phyloP scores from a whole-genome alignment of 2,888 invertebrate genomes.

The Acanthococcus lagerstroemiae region DNA sequence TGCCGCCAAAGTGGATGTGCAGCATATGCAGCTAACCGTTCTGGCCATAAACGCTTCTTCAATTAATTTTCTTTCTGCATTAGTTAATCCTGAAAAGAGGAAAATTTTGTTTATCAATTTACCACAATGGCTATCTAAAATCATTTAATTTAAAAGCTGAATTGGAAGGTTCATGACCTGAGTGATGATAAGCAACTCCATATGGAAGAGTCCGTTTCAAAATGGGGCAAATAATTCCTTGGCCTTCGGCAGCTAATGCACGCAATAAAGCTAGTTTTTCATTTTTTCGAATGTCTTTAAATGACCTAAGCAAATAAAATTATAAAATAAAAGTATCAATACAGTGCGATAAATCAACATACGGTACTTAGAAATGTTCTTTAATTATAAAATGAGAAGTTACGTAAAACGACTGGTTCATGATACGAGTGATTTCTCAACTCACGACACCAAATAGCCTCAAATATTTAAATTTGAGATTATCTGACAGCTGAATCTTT shows the following conservation, averaged over 20 bases:
- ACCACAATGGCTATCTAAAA: not conserved
- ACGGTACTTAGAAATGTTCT: too few species aligned
- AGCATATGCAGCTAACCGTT: constrained; percentile 76
- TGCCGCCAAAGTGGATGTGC: constrained; percentile 94
- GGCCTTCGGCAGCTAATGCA: constrained; percentile 57
- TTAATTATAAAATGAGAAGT: too few species aligned
- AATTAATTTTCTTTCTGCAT: constrained; percentile 71
- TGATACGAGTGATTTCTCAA: too few species aligned
- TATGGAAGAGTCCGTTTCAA: constrained; percentile 57
- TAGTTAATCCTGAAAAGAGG: constrained; percentile 53
- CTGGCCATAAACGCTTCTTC: constrained; percentile 78
- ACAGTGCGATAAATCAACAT: too few species aligned
- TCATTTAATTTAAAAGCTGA: not conserved
- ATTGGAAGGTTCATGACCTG: constrained; percentile 43
- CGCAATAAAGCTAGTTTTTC: constrained; percentile 53
- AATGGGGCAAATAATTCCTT: constrained; percentile 54
- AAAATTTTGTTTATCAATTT: not conserved
- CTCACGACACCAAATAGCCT: too few species aligned
- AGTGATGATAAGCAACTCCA: constrained; percentile 91
- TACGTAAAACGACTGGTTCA: too few species aligned
- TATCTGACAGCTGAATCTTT: too few species aligned
- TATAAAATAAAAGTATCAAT: not conserved
- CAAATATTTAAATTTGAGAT: too few species aligned
- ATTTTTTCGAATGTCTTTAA: constrained; percentile 41
- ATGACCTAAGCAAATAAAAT: not conserved